These are phyloP conservation scores for Sebastes itinus DNA, from an alignment of 2,797 vertebrate genomes.

Conservation along the genomic window DNA sequence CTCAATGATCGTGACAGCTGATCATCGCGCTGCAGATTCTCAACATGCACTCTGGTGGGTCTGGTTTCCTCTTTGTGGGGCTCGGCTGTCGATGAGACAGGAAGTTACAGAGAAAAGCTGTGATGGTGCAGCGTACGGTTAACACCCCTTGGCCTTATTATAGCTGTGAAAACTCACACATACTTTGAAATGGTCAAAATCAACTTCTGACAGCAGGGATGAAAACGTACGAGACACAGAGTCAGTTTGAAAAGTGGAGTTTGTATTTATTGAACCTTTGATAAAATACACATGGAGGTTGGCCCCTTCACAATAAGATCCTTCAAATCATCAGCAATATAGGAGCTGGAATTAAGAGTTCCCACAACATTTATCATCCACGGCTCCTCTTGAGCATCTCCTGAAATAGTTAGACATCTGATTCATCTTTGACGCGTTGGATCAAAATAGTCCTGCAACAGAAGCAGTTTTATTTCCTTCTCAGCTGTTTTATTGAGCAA, in stretches of 20 bases:
- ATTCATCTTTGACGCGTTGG: constrained; percentile 14
- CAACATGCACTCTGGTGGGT: constrained; percentile 1
- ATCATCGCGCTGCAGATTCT: not conserved
- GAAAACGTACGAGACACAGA: constrained; percentile 5
- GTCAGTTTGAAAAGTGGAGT: constrained; percentile 75
- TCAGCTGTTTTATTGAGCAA: not conserved
- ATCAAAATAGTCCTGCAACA: constrained; percentile 8
- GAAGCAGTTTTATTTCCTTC: not conserved
- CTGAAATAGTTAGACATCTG: constrained; percentile 11
- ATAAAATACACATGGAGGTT: constrained; percentile 69
- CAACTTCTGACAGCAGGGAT: not conserved
- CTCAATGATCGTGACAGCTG: not conserved
- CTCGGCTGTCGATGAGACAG: constrained; percentile 57
- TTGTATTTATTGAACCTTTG: constrained; percentile 74
- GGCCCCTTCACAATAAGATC: constrained; percentile 57
- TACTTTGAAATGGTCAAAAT: not conserved
- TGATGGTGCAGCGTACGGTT: not conserved
- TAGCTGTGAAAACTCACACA: constrained; percentile 1
- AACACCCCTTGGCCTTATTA: constrained; percentile 18
- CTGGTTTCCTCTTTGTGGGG: constrained; percentile 64
- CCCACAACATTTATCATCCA: not conserved
- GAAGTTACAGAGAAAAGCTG: constrained; percentile 59
- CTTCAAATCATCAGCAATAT: constrained; percentile 2
- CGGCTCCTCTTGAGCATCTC: not conserved
- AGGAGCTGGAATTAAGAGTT: not conserved